Percentiles rank a stretch among this genome's conserved stretches.
Conservation (phyloP, 1,140 invertebrate genomes). For the Drosophila navojoa region DNA sequence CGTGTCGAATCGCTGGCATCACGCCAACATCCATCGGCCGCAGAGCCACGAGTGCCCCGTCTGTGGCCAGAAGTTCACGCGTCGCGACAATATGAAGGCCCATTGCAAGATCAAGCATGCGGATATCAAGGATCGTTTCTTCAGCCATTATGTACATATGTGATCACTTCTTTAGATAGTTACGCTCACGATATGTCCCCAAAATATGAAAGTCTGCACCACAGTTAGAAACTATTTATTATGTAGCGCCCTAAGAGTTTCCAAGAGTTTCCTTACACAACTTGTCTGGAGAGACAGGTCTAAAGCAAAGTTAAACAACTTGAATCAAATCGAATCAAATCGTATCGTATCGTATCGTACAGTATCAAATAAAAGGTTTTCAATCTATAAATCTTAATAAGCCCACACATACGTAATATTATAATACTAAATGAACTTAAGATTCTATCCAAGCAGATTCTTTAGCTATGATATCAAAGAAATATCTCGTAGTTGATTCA, state of each 20-base stretch:
- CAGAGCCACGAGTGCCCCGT: slow-evolving; percentile 89
- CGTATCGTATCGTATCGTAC: slow-evolving; percentile 18
- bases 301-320: slow-evolving; percentile 30
- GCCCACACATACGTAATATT: slow-evolving; percentile 41
- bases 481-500: slow-evolving; percentile 61
- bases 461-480: slow-evolving; percentile 23
- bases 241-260: slow-evolving; percentile 35
- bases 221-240: slow-evolving; percentile 18
- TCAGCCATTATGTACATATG: slow-evolving; percentile 84
- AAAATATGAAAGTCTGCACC: not conserved
- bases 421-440: slow-evolving; percentile 13
- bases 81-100: slow-evolving; percentile 89
- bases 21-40: slow-evolving; percentile 88
- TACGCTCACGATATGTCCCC: slow-evolving; percentile 9
- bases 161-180: slow-evolving; percentile 85
- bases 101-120: slow-evolving; percentile 89
- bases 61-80: slow-evolving; percentile 88
- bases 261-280: slow-evolving; percentile 34
- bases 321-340: slow-evolving; percentile 22
- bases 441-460: slow-evolving; percentile 19
- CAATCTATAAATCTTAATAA: slow-evolving; percentile 10
- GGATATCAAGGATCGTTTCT: slow-evolving; percentile 84
- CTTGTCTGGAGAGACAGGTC: slow-evolving; percentile 12
- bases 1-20: slow-evolving; percentile 90
- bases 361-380: slow-evolving; percentile 35